phyloP scores from a whole-genome alignment of 2,888 invertebrate genomes.

The Venustoraphidia nigricollis region DNA sequence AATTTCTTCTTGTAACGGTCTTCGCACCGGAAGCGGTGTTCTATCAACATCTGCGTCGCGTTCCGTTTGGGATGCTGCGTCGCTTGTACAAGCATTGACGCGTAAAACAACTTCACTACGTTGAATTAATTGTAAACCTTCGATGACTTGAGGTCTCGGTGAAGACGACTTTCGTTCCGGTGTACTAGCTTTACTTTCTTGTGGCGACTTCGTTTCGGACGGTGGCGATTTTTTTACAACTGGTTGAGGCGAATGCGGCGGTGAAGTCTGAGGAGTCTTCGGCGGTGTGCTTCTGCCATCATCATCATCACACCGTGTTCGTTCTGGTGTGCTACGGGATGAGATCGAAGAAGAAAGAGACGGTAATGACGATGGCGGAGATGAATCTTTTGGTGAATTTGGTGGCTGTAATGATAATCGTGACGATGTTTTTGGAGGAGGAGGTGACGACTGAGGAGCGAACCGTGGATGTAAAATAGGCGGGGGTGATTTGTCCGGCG shows the following conservation, averaged over 20 bases:
- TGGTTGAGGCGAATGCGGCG: conserved; percentile 12
- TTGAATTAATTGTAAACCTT: conserved; percentile 40
- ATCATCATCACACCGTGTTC: too few relatives aligned
- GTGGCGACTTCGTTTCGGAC: conserved; percentile 15
- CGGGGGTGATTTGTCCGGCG: too few relatives aligned
- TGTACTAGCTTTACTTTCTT: conserved; percentile 13
- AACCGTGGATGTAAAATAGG: too few relatives aligned
- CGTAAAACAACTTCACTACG: conserved; percentile 45
- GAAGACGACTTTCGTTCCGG: conserved; percentile 9
- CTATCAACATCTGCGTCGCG: conserved; percentile 20
- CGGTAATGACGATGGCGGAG: conserved; percentile 3
- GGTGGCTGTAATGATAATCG: neutral
- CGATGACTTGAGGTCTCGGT: conserved; percentile 21
- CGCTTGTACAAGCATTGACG: conserved; percentile 43
- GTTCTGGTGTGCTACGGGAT: too few relatives aligned
- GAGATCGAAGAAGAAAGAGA: neutral
- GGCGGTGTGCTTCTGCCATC: conserved; percentile 10
- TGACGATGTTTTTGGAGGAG: too few relatives aligned
- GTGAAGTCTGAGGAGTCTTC: conserved; percentile 8
- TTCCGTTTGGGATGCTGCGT: conserved; percentile 34
- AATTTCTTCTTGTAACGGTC: conserved; percentile 56
- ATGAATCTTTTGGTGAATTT: neutral
- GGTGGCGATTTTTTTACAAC: conserved; percentile 18
- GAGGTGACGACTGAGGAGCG: too few relatives aligned
- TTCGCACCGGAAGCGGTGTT: conserved; percentile 34